phyloP scores from a whole-genome alignment of 2,797 vertebrate species.

The Danionella dracula region DNA sequence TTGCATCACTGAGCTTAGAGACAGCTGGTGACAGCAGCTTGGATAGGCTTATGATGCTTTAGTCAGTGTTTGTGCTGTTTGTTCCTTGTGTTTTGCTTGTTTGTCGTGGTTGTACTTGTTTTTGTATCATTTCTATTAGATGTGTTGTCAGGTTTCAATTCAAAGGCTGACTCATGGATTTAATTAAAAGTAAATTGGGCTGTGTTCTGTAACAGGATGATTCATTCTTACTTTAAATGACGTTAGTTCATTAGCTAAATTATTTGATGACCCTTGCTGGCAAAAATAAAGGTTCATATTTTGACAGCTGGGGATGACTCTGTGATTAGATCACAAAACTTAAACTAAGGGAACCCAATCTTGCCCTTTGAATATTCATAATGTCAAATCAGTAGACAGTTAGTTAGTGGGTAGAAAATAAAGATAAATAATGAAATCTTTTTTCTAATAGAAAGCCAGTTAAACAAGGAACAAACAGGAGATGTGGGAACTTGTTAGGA shows the following conservation, averaged over 20 bases:
- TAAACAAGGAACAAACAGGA: no score
- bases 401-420: no score
- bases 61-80: constrained; percentile 29
- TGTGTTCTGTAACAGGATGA: not conserved
- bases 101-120: constrained; percentile 28
- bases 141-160: constrained; percentile 18
- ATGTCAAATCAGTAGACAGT: no score
- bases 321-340: no score
- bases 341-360: no score
- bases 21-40: constrained; percentile 43
- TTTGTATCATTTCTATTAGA: constrained; percentile 2
- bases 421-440: no score
- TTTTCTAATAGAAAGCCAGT: no score
- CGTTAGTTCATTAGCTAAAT: not conserved
- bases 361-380: no score
- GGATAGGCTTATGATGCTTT: constrained; percentile 30
- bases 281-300: no score
- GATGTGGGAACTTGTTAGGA: no score
- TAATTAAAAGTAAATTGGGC: constrained; percentile 1
- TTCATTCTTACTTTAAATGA: not conserved
- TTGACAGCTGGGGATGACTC: no score
- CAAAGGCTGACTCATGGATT: not conserved
- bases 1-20: constrained; percentile 35
- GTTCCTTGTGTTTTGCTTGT: constrained; percentile 28
- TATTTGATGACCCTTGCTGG: no score